These are phyloP conservation scores for Drosophila neotestacea DNA, from an alignment of 2,888 invertebrate genomes.

Conservation along the genomic window DNA sequence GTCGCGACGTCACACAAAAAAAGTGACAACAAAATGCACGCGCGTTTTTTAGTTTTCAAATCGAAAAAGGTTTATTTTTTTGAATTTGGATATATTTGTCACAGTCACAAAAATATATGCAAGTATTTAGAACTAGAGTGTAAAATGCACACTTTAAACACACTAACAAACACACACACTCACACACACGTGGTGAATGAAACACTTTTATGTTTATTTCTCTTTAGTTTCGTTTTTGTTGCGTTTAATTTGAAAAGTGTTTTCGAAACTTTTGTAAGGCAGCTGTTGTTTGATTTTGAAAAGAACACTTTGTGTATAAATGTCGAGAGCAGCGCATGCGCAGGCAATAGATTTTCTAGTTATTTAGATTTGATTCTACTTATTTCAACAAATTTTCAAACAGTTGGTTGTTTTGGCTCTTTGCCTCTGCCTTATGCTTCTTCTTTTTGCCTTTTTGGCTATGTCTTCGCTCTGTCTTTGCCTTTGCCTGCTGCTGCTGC, in stretches of 20 bases:
- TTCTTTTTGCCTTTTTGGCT: background rate
- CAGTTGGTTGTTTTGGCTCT: slow-evolving; percentile 48
- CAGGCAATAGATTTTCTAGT: slow-evolving; percentile 39
- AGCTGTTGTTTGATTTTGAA: slow-evolving; percentile 64
- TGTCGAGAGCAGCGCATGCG: slow-evolving; percentile 65
- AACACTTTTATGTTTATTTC: slow-evolving; percentile 26
- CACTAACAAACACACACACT: slow-evolving; percentile 2
- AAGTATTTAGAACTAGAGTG: slow-evolving; percentile 14
- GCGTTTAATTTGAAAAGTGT: slow-evolving; percentile 20
- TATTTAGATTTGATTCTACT: slow-evolving; percentile 30
- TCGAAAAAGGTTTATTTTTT: slow-evolving; percentile 22
- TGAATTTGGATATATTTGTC: slow-evolving; percentile 25
- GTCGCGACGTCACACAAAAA: slow-evolving; percentile 26
- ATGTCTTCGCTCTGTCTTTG: slow-evolving; percentile 15
- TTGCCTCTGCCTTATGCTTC: slow-evolving; percentile 33
- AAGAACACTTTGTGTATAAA: slow-evolving; percentile 36
- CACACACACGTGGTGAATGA: slow-evolving; percentile 23
- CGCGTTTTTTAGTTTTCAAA: slow-evolving; percentile 10
- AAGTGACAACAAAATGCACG: slow-evolving; percentile 28
- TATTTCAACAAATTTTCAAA: slow-evolving; percentile 36
- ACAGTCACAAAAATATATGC: slow-evolving; percentile 43
- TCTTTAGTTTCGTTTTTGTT: slow-evolving; percentile 6
- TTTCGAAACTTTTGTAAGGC: slow-evolving; percentile 41
- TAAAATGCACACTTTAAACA: slow-evolving; percentile 14
- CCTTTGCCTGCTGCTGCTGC: slow-evolving; percentile 15